phyloP scores from a whole-genome alignment of 2,888 invertebrate species.

The Crocallis elinguaria region DNA sequence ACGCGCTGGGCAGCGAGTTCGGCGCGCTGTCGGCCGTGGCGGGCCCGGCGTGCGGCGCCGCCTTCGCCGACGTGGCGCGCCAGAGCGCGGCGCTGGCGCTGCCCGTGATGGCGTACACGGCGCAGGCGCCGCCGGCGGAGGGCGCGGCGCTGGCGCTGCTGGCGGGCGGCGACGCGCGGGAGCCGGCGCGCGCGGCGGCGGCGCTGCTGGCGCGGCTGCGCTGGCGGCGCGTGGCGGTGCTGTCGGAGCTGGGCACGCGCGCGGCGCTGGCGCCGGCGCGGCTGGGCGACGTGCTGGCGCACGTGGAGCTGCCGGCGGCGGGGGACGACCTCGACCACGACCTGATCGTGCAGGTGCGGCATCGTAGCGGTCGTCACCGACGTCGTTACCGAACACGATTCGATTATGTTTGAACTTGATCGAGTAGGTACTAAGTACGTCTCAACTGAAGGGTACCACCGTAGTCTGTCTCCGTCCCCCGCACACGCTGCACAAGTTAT shows the following conservation, averaged over 20 bases:
- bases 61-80: constrained; percentile 66
- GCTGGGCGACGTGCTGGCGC: constrained; percentile 54
- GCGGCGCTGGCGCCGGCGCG: constrained; percentile 53
- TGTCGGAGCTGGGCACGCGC: constrained; percentile 61
- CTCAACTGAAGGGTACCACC: too few species aligned
- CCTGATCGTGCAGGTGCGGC: constrained; percentile 26
- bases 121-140: constrained; percentile 54
- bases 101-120: constrained; percentile 67
- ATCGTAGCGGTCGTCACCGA: neutral
- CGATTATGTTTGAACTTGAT: too few species aligned
- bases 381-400: too few species aligned
- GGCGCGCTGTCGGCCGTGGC: constrained; percentile 63
- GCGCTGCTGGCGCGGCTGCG: constrained; percentile 47
- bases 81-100: constrained; percentile 59
- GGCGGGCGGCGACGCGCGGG: constrained; percentile 57
- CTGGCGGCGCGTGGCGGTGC: constrained; percentile 66
- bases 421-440: too few species aligned
- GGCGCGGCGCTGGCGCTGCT: constrained; percentile 53
- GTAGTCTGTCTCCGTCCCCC: too few species aligned
- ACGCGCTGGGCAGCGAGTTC: constrained; percentile 65
- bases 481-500: too few species aligned
- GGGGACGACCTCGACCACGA: constrained; percentile 45
- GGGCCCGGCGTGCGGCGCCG: constrained; percentile 70
- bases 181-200: constrained; percentile 42
- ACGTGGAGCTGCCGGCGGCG: constrained; percentile 69